Percentiles rank a stretch among this genome's conserved stretches.
Conservation (phyloP, 2,888 invertebrate genomes). For the Rhaphigaster nebulosa region DNA sequence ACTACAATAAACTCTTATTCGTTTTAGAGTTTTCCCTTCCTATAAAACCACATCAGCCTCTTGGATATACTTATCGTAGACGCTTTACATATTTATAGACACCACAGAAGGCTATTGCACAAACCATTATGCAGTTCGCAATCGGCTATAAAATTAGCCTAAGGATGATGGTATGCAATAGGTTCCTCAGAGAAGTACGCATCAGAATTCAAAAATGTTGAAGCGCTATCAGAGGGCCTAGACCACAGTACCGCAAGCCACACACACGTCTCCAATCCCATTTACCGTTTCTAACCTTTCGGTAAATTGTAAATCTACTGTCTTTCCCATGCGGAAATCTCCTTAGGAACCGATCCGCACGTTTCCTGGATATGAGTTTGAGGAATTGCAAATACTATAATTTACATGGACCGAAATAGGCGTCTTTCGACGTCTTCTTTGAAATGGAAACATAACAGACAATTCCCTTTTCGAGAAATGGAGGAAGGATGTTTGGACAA, state of each 20-base stretch:
- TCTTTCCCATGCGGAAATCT: conserved; percentile 6
- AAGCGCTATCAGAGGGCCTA: background rate
- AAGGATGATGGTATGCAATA: background rate
- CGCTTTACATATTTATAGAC: background rate
- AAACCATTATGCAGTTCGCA: background rate
- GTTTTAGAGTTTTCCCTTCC: background rate
- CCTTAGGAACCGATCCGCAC: background rate
- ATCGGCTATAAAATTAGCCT: background rate
- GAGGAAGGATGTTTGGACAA: background rate
- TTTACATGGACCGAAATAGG: background rate
- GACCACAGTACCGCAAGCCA: conserved; percentile 18
- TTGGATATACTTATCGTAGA: background rate
- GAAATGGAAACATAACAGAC: background rate
- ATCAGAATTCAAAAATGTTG: conserved; percentile 25
- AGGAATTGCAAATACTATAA: background rate
- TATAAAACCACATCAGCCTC: background rate
- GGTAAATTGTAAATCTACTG: conserved; percentile 12
- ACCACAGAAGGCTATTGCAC: background rate
- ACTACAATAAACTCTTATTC: background rate
- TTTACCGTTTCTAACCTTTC: conserved; percentile 33
- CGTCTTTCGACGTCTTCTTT: background rate
- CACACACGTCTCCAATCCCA: conserved; percentile 25
- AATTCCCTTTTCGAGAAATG: background rate
- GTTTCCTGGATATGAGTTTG: background rate
- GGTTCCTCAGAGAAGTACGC: background rate